Evolutionary conservation across 2,797 vertebrate species (phyloP).

Genomic region (Manis crassicaudata): DNA sequence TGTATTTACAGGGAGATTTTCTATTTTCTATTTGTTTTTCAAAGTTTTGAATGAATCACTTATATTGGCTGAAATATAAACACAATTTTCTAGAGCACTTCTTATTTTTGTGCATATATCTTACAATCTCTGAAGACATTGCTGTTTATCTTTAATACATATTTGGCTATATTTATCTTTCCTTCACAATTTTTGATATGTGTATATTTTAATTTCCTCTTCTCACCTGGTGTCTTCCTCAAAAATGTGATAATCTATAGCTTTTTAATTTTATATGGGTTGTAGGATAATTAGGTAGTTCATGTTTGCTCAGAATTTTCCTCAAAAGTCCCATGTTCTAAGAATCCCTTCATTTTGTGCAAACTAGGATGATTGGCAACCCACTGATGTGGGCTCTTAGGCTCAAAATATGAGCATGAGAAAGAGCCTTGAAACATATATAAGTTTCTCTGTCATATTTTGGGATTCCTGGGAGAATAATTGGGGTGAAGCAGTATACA

Average conservation of each 20-base stretch:
- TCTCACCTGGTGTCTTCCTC: not conserved
- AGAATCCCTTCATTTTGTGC: not conserved
- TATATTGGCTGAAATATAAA: not conserved
- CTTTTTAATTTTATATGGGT: not conserved
- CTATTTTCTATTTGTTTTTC: too few species aligned
- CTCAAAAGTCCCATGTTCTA: not conserved
- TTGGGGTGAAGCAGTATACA: too few species aligned
- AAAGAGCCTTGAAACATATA: not conserved
- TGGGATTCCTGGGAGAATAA: too few species aligned
- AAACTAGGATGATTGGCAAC: not conserved
- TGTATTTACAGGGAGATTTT: too few species aligned
- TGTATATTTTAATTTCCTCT: not conserved
- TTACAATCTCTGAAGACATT: not conserved
- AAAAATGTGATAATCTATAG: not conserved
- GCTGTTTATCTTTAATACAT: not conserved
- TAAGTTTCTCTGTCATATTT: too few species aligned
- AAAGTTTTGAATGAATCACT: too few species aligned
- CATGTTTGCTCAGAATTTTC: not conserved
- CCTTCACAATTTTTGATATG: not conserved
- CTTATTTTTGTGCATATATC: not conserved
- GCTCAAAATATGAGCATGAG: not conserved
- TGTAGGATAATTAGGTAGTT: not conserved
- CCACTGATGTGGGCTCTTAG: not conserved
- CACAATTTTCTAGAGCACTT: not conserved
- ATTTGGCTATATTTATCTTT: not conserved